Evolutionary conservation across 2,888 invertebrate genomes (phyloP), one percentile per base, ranked within the genome.

Genomic region (Aporophyla lueneburgensis): DNA sequence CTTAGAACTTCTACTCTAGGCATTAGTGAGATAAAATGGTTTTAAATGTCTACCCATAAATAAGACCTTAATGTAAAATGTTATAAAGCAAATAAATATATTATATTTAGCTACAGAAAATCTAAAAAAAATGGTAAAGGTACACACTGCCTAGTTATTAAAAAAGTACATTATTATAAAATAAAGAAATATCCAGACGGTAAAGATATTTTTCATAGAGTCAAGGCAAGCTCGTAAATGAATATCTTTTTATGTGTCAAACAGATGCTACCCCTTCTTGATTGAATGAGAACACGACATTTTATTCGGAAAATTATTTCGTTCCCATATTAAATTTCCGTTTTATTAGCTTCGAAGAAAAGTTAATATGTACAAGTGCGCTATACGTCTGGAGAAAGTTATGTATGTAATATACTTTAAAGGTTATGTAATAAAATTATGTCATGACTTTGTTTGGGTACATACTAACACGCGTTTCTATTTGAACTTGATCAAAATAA

Each of bases 261-360:
- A 80, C 81, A 81, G 81, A 81, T 81, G 84, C 62, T 67, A 53
- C 74, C 69, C 68, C 40, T 24, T 40, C 84, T 84, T 84, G 81
- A 84, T 81, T 84, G 66, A 81, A 81, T 80, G 61, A 56, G 58
- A 59, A 84, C 61, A 54, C 24, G 81, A 81, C 56, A 67, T 81
- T 84, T 74, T 68, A 72, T 81, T 70, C 58, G 40, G 40, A 49
- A 69, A 84, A 80, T 81, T 69, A 81, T 84, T 81, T 61, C 56
- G 21, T 61, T 69, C 58, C 9, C 74, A 74, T 81, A 81, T 84
- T 84, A 70, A 84, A 81, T 81, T 81, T 80, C 43, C 70, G 43
- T 80, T 81, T 75, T 70, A 84, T 70, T 67, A 70, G 80, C 51
- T 80, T 33, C 49, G 49, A 54, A 69, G 58, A 74, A 53, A 69